A percentile compares a stretch with the other conserved stretches of the same genome.
These are phyloP conservation scores for Microcebus lehilahytsara DNA, from an alignment of 2,113 vertebrate genomes.

Conservation along the genomic window DNA sequence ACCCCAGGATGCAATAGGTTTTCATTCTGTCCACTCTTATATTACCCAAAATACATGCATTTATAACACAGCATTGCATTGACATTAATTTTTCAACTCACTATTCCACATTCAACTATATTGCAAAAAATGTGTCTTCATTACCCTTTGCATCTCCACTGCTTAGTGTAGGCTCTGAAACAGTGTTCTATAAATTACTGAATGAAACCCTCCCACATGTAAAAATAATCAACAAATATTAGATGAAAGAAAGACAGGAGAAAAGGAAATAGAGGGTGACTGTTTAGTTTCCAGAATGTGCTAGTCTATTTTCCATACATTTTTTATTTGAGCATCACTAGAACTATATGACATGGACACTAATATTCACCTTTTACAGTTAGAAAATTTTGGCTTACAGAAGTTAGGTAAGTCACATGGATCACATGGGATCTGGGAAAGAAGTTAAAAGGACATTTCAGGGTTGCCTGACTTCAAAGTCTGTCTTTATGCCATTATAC, in stretches of 20 bases:
- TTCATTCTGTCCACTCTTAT: not conserved
- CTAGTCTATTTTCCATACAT: not conserved
- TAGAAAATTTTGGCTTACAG: not conserved
- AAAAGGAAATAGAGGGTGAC: not conserved
- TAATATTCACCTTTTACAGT: not conserved
- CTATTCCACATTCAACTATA: not conserved
- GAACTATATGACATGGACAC: not conserved
- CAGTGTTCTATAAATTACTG: not conserved
- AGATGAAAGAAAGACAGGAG: not conserved
- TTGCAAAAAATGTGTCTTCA: not conserved
- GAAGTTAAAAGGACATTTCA: not conserved
- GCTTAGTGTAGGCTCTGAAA: not conserved
- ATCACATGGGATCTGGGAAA: not conserved
- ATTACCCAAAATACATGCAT: not conserved
- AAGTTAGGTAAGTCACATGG: not conserved
- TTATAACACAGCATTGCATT: not conserved
- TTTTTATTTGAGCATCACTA: not conserved
- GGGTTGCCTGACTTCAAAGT: not conserved
- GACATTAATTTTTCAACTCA: not conserved
- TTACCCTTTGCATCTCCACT: not conserved
- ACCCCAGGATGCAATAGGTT: not conserved
- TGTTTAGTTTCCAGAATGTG: not conserved
- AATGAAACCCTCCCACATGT: not conserved
- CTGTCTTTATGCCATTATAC: not conserved
- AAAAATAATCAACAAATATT: not conserved